Conservation (phyloP, 1,140 invertebrate genomes). For the Lepidurus couesii region DNA sequence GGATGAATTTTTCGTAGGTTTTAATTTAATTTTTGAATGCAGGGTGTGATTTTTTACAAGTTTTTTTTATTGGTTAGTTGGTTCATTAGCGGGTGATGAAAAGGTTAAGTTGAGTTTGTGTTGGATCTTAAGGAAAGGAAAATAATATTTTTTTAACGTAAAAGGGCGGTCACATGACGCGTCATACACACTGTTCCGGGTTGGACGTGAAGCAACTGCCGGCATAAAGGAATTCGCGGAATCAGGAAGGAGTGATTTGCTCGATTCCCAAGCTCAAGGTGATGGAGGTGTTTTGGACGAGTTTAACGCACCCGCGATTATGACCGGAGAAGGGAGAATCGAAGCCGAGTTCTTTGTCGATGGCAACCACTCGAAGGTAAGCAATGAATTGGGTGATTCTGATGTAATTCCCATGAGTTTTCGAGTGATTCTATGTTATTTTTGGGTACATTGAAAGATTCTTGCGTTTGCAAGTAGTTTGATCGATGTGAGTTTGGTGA, state of each 20-base stretch:
- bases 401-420: background rate
- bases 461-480: background rate
- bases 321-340: constrained; percentile 46
- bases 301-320: constrained; percentile 47
- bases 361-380: constrained; percentile 48
- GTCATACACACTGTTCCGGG: constrained; percentile 45
- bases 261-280: constrained; percentile 46
- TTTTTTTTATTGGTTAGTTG: background rate
- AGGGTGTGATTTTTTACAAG: no score
- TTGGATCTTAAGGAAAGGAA: background rate
- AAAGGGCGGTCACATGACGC: constrained; percentile 47
- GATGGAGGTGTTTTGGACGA: constrained; percentile 46
- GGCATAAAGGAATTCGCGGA: constrained; percentile 49
- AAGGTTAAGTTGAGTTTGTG: background rate
- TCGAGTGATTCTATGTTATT: constrained; percentile 22
- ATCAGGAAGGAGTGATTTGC: constrained; percentile 42
- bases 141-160: constrained; percentile 1
- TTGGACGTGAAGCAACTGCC: constrained; percentile 40
- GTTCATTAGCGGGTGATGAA: background rate
- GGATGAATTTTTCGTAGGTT: no score
- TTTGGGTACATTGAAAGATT: background rate
- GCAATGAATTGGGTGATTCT: background rate
- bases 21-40: background rate
- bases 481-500: background rate
- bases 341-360: constrained; percentile 49